Base-by-base conservation (phyloP, 2,888 invertebrate genomes). In the Nemoura dubitans region DNA sequence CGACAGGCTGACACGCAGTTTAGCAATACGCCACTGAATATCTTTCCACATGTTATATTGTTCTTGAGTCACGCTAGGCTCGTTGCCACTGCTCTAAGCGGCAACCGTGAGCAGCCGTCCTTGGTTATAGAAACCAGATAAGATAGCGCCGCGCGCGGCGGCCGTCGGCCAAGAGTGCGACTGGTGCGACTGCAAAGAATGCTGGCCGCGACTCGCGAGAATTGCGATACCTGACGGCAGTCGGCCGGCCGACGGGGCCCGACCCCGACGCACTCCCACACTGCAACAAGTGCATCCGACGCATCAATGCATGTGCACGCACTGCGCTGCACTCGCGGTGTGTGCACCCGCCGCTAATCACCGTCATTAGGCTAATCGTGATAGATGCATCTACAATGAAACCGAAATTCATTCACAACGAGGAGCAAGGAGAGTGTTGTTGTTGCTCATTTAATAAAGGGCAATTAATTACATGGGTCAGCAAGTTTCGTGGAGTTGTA, bases 211-310 rank as follows among this genome's bases (percentile, higher is more conserved):
- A 3, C 36, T 3, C 36, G 36, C 36, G 36, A n/a, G 59, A 16
- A 59, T 21, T 59, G 59, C 59, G 14, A 21, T 21, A 59, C 59
- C 59, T 59, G 59, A 59, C 36, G 10, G 36, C 36, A 10, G 36
- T 59, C 10, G 59, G 16, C 59, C 16, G 16, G 2, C 21, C 59
- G 14, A 21, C 16, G 2, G 1, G 6, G 14, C 59, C 21, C 21
- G 16, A 7, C 59, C 16, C 21, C 59, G 16, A 59, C 21, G 59
- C 59, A 59, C 21, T 59, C 59, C 10, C 1, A 21, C 59, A 59
- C 59, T 59, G 59, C 59, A 59, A 59, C 59, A 59, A 59, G 59
- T 59, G 59, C 59, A 59, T 59, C 59, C 10, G 59, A 59, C 59
- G 59, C 59, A 59, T 59, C 59, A 21, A 10, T 59, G 59, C 59